These are phyloP conservation scores for Catocala nupta DNA, from an alignment of 2,888 invertebrate species.

Conservation along the genomic window DNA sequence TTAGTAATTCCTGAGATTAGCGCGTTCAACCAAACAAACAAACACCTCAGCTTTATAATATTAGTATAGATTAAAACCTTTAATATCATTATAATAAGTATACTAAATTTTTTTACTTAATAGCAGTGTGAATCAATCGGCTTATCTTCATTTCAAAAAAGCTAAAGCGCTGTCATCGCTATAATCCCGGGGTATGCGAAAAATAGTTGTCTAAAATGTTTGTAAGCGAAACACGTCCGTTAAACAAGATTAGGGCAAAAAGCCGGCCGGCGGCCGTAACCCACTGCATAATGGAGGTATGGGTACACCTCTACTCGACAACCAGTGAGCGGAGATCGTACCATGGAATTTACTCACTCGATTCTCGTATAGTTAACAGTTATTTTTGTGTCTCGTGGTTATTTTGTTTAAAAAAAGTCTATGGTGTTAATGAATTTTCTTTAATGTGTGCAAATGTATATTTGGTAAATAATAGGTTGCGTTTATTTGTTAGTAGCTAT, in stretches of 20 bases:
- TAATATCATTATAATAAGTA: no score
- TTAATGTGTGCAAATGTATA: no score
- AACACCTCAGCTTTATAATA: no score
- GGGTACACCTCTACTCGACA: conserved; percentile 50
- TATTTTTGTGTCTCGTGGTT: no score
- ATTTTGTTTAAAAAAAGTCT: no score
- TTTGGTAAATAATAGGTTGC: no score
- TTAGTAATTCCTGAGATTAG: no score
- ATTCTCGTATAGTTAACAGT: conserved; percentile 25
- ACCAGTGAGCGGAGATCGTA: conserved; percentile 27
- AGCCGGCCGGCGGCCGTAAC: conserved; percentile 59
- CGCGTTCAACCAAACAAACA: no score
- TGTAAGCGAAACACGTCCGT: conserved; percentile 64
- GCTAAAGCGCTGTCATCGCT: conserved; percentile 51
- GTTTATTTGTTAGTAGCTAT: no score
- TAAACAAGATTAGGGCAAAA: conserved; percentile 66
- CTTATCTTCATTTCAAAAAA: conserved; percentile 31
- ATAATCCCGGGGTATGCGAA: conserved; percentile 47
- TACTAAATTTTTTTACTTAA: not conserved
- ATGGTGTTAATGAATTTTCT: no score
- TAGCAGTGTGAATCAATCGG: conserved; percentile 27
- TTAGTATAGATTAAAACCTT: no score
- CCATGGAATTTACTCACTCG: conserved; percentile 31
- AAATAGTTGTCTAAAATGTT: conserved; percentile 60
- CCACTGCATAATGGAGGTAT: conserved; percentile 63